phyloP scores from a whole-genome alignment of 2,888 invertebrate genomes.

The Bedellia somnulentella region DNA sequence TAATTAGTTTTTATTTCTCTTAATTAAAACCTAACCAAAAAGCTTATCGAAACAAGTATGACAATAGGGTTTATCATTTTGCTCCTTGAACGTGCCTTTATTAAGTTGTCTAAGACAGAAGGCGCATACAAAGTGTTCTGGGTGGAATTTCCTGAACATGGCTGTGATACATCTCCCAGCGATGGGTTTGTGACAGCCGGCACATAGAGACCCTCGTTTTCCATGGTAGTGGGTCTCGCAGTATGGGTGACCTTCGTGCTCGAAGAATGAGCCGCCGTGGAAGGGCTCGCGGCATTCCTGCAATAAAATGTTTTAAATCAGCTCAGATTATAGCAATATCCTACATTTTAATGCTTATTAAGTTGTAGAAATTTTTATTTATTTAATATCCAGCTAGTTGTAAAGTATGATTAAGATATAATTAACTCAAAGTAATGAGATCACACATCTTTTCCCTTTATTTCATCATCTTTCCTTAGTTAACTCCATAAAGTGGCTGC shows the following conservation, averaged over 20 bases:
- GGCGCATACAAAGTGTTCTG: constrained; percentile 99
- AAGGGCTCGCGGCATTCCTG: constrained; percentile 98
- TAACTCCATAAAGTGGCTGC: too few species aligned
- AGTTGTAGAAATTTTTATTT: too few species aligned
- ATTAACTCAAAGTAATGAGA: too few species aligned
- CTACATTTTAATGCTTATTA: too few species aligned
- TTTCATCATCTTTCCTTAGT: too few species aligned
- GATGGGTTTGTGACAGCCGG: constrained; percentile 96
- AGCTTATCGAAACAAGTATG: constrained; percentile 97
- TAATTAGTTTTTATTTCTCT: too few species aligned
- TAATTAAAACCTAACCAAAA: too few species aligned
- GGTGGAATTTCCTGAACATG: constrained; percentile 99
- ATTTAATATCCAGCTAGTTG: too few species aligned
- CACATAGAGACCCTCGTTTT: constrained; percentile 94
- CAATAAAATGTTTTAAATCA: too few species aligned
- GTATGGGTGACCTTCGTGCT: constrained; percentile 96
- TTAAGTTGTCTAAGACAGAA: constrained; percentile 97
- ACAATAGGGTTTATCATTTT: constrained; percentile 98
- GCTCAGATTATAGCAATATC: too few species aligned
- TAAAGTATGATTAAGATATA: too few species aligned
- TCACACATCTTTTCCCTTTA: too few species aligned
- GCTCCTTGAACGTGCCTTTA: constrained; percentile 99
- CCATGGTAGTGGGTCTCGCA: constrained; percentile 99
- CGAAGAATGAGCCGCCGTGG: constrained; percentile 97
- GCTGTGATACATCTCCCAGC: constrained; percentile 98